These are phyloP conservation scores for Noctua janthe DNA, from an alignment of 2,888 invertebrate species.

Conservation along the genomic window DNA sequence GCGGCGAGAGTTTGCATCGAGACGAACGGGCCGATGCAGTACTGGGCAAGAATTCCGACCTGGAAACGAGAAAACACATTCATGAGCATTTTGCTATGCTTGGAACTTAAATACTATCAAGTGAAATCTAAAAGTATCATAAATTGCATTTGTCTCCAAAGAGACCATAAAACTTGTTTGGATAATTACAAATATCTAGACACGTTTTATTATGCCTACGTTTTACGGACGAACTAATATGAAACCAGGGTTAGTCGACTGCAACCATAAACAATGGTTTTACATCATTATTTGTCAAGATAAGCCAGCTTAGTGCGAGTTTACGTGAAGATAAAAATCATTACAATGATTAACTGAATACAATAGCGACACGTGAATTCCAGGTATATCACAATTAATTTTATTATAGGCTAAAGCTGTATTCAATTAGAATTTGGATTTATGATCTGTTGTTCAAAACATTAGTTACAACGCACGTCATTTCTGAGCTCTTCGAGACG, in stretches of 20 bases:
- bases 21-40: slow-evolving; percentile 91
- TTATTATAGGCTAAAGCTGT: slow-evolving; percentile 20
- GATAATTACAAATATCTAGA: slow-evolving; percentile 14
- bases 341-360: slow-evolving; percentile 43
- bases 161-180: not conserved
- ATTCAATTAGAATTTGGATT: slow-evolving; percentile 24
- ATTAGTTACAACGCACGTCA: slow-evolving; percentile 17
- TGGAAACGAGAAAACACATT: slow-evolving; percentile 75
- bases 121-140: not conserved
- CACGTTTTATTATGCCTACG: slow-evolving; percentile 25
- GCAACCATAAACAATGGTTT: slow-evolving; percentile 42
- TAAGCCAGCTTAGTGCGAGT: slow-evolving; percentile 38
- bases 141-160: not conserved
- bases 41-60: slow-evolving; percentile 91
- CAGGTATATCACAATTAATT: slow-evolving; percentile 34
- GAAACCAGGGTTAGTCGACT: slow-evolving; percentile 24
- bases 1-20: slow-evolving; percentile 89
- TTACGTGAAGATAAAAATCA: slow-evolving; percentile 47
- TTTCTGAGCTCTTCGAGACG: slow-evolving; percentile 25
- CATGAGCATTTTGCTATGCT: slow-evolving; percentile 5
- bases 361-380: slow-evolving; percentile 34
- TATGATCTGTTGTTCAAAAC: slow-evolving; percentile 15
- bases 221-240: slow-evolving; percentile 23
- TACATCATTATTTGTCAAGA: slow-evolving; percentile 50
- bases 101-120: not conserved